phyloP scores from a whole-genome alignment of 2,797 vertebrate species.

The Thunnus albacares region DNA sequence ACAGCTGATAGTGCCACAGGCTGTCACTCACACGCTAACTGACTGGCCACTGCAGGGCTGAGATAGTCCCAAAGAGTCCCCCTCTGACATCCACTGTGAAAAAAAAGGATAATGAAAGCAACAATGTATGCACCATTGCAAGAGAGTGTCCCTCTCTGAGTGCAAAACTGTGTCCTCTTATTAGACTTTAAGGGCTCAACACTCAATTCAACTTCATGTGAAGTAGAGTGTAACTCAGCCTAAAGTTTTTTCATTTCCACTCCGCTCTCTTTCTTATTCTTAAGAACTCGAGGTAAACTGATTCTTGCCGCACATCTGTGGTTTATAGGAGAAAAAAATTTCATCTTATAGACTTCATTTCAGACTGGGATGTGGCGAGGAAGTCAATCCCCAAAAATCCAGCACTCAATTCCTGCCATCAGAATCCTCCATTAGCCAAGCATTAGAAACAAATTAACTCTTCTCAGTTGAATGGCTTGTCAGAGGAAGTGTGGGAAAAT shows the following conservation, averaged over 20 bases:
- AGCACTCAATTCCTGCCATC: slow-evolving; percentile 79
- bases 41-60: slow-evolving; percentile 81
- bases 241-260: slow-evolving; percentile 57
- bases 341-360: slow-evolving; percentile 71
- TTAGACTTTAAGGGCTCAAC: slow-evolving; percentile 49
- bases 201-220: slow-evolving; percentile 47
- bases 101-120: slow-evolving; percentile 61
- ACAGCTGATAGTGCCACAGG: slow-evolving; percentile 85
- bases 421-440: slow-evolving; percentile 86
- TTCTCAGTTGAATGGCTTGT: slow-evolving; percentile 85
- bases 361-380: slow-evolving; percentile 61
- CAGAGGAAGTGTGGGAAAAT: slow-evolving; percentile 87
- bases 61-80: slow-evolving; percentile 80
- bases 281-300: slow-evolving; percentile 54
- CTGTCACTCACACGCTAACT: slow-evolving; percentile 84
- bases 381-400: slow-evolving; percentile 77
- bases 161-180: slow-evolving; percentile 43
- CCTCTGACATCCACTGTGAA: slow-evolving; percentile 64
- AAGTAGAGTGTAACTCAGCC: slow-evolving; percentile 51
- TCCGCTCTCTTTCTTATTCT: slow-evolving; percentile 24
- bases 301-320: slow-evolving; percentile 32
- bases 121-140: slow-evolving; percentile 60
- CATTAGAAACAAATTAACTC: slow-evolving; percentile 88
- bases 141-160: slow-evolving; percentile 41
- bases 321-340: slow-evolving; percentile 48